Conservation (phyloP, 2,797 vertebrate genomes). For the Pagetopsis macropterus region DNA sequence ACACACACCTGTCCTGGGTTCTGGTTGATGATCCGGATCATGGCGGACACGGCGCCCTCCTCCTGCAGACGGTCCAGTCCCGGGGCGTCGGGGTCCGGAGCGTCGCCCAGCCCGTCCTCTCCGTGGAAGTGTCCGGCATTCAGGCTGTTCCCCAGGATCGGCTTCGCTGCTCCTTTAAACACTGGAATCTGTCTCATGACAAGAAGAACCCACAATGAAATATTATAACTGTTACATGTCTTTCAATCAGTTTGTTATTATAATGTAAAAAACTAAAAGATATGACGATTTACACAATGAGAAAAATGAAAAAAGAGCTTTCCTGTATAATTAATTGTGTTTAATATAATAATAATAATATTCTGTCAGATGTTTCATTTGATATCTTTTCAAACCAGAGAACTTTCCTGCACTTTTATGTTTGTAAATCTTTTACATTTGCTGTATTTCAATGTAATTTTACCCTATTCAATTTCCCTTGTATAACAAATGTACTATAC, state of each 20-base stretch:
- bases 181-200: conserved; percentile 80
- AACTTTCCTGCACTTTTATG: neutral
- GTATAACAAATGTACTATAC: too few relatives aligned
- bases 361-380: neutral
- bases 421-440: too few relatives aligned
- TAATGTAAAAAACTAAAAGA: neutral
- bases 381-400: neutral
- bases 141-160: conserved; percentile 71
- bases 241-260: neutral
- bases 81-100: conserved; percentile 77
- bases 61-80: conserved; percentile 76
- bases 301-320: neutral
- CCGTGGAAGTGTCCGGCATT: conserved; percentile 77
- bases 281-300: neutral
- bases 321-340: neutral
- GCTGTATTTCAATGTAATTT: too few relatives aligned
- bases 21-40: conserved; percentile 81
- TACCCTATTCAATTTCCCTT: too few relatives aligned
- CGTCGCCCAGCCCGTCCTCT: conserved; percentile 82
- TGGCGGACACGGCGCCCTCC: conserved; percentile 79
- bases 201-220: neutral
- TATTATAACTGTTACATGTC: neutral
- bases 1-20: conserved; percentile 65
- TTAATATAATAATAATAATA: neutral
- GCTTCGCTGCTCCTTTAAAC: conserved; percentile 76